Base-by-base conservation (phyloP, 1,140 invertebrate genomes). In the Musca domestica region DNA sequence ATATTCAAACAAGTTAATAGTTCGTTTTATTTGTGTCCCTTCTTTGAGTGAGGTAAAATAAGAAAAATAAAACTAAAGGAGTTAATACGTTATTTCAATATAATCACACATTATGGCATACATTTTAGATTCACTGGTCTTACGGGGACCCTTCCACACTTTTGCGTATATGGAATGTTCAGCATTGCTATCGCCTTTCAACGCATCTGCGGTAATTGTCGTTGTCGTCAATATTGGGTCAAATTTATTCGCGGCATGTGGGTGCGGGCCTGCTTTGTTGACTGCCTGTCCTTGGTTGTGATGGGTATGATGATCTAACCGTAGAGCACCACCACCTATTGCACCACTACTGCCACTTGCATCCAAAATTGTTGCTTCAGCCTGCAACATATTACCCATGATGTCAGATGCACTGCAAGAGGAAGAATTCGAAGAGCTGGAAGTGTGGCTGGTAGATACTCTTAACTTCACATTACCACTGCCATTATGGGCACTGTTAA, bases 51-150 rank as follows among this genome's bases (percentile, higher is more conserved):
- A 23, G 19, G 3, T 52, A 10, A 20, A 3, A 52, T 1, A 52
- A 52, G 22, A 52, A 52, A 23, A 19, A 52, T 22, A 22, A 52
- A 47, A 3, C 14, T n/a, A 52, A 22, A 52, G 22, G 22, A 22
- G 51, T 52, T 52, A 52, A 52, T 52, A 17, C 19, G 48, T 19
- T 12, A 49, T 20, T 49, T n/a, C 12, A 49, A 49, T 19, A 49
- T 49, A 49, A 49, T 3, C 48, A 49, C 34, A 49, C 10, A 49
- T 7, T 7, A 5, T 66, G 2, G 25, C 75, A 63, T 81, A 81
- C 79, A 78, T 81, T 81, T 81, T 81, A 25, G 79, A 76, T 76
- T 81, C 79, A 73, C 78, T 77, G 34, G 79, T 71, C 74, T 81
- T 81, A 64, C 76, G 76, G 15, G 80, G 80, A 73, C 80, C 80